Base-by-base conservation (phyloP, 2,888 invertebrate species). In the Dicyrtoma fusca region DNA sequence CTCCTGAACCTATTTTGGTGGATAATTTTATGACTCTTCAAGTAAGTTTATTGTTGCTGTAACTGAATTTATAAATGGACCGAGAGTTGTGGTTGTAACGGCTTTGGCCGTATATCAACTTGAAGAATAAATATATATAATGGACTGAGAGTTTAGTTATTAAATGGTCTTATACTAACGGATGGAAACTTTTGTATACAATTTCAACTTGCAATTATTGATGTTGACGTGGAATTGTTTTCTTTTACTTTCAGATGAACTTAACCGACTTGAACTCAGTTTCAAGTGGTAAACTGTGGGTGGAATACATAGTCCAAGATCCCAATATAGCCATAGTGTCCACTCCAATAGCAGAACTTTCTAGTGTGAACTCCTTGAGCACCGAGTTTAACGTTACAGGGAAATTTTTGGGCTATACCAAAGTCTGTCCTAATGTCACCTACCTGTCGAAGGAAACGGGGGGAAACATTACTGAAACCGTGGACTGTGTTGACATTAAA, bases 1-100 rank as follows among this genome's bases (percentile, higher is more conserved):
- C 77, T 1, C 72, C 81, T 1, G 69, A 84, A 5, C 82, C 83
- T 2, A 79, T 88, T 2, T 84, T 86, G 76, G 88, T 88, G 86
- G 83, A 85, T 44, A 83, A 85, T 14, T 82, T 82, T 26, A 75
- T 80, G 2, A 83, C 83, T 26, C 82, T 88, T 63, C 80, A 85
- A 69, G 84, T 88, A 45, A 81, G 81, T 65, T 81, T 86, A 1
- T 61, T 17, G 57, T 51, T 10, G 5, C 4, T 47, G 17, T 19
- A 23, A 45, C 45, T 45, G 13, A 45, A 11, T n/a, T n/a, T n/a
- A n/a, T n/a, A n/a, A n/a, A n/a, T n/a, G n/a, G n/a, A n/a, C n/a
- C n/a, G n/a, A n/a, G n/a, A n/a, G n/a, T n/a, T 34, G 34, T 34
- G 8, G 34, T 34, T n/a, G n/a, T n/a, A n/a, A 34, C 34, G 34